Evolutionary conservation across 1,140 invertebrate genomes (phyloP), one percentile per base, ranked within the genome.

Genomic region (Adoxophyes honmai): DNA sequence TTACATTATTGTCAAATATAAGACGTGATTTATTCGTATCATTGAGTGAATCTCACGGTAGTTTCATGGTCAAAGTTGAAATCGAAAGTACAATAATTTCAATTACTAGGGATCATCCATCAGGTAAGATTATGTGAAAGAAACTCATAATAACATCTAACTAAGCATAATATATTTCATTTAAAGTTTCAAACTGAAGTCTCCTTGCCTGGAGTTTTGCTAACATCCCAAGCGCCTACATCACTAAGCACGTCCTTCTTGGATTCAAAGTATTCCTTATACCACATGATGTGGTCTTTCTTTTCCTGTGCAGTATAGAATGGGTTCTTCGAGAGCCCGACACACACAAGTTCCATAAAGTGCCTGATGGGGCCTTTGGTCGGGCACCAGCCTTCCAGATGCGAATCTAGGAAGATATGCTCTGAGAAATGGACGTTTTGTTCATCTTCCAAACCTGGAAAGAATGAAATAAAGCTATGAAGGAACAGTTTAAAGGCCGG

Each of bases 271-370:
- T 98, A 99, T 38, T 98, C 91, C 64, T 92, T 94, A 79, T 95
- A 99, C 98, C 98, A 99, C 18, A 93, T 86, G 21, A 99, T 95
- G 74, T 98, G 96, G n/a, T 95, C 95, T 55, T 91, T 91, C 78
- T 99, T 99, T 67, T 98, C 95, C 68, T 95, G 75, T 0, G 96
- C 96, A 10, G 95, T 95, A 59, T 99, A 90, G 80, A 95, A 97
- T 3, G 96, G 93, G 91, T 99, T 99, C 86, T 98, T 98, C 0
- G 97, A 97, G 7, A 99, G 90, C n/a, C 97, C 98, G 0, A 95
- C 92, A 67, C 94, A 95, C 0, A 99, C 97, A 4, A 99, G 90
- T 80, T 99, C 97, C 98, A 99, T 99, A 81, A 98, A 99, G 85
- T 99, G 96, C 11, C 96, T 90, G 57, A 99, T 92, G 0, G 98